These are phyloP conservation scores for Discoglossus pictus DNA, from an alignment of 2,797 vertebrate genomes.

Conservation along the genomic window DNA sequence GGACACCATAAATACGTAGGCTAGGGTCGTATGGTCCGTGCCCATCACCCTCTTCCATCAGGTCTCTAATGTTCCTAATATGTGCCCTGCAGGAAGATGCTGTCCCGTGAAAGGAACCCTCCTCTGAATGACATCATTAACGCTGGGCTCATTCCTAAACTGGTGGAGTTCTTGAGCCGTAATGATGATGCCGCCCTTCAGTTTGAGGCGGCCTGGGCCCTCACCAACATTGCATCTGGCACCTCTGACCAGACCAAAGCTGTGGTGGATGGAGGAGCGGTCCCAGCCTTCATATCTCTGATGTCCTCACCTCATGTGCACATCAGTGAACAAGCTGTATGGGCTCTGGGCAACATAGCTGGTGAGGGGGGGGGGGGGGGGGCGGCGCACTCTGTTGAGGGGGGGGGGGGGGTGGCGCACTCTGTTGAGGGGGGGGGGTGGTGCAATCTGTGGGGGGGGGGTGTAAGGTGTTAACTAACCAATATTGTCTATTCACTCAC, in stretches of 20 bases:
- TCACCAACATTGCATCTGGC: constrained; percentile 89
- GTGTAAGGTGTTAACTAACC: no score
- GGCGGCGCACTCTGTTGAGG: no score
- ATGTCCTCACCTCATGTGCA: constrained; percentile 79
- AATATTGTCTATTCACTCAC: no score
- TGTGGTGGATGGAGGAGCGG: constrained; percentile 82
- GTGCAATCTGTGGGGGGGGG: no score
- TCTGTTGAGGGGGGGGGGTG: no score
- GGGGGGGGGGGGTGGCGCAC: no score
- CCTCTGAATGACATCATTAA: constrained; percentile 79
- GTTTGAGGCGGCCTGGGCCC: constrained; percentile 90
- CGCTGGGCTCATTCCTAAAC: constrained; percentile 76
- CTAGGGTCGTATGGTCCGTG: no score
- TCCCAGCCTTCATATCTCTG: constrained; percentile 78
- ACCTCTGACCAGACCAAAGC: constrained; percentile 82
- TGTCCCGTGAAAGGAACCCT: constrained; percentile 80
- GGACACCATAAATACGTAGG: no score
- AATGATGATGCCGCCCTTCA: constrained; percentile 74
- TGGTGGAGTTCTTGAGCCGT: constrained; percentile 79
- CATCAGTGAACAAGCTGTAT: constrained; percentile 86
- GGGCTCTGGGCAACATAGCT: constrained; percentile 92
- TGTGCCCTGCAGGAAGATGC: constrained; percentile 71
- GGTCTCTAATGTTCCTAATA: no score
- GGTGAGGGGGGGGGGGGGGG: constrained; percentile 77
- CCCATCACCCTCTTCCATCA: no score